phyloP scores from a whole-genome alignment of 2,113 vertebrate species.

The Origma solitaria region DNA sequence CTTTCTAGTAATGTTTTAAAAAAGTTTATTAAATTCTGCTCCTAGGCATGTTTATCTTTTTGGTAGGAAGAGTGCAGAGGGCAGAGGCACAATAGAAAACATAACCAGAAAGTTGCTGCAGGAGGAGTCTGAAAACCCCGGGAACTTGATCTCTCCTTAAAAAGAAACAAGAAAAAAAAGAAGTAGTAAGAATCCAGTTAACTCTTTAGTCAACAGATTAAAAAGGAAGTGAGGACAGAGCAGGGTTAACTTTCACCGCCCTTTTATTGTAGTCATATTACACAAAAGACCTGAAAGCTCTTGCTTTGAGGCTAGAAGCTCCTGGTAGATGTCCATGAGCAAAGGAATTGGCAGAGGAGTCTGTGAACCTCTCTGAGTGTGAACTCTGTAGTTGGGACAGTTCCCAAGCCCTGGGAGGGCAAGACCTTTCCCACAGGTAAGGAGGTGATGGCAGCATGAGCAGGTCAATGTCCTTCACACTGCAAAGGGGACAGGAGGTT shows the following conservation, averaged over 20 bases:
- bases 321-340: neutral
- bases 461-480: accelerated
- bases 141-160: neutral
- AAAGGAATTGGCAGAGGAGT: neutral
- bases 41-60: neutral
- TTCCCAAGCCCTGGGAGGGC: neutral
- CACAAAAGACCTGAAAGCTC: neutral
- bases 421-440: accelerated
- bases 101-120: neutral
- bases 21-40: neutral
- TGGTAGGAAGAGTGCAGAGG: neutral
- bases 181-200: neutral
- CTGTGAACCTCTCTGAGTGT: accelerated
- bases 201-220: neutral
- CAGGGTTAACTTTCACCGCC: neutral
- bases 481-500: neutral
- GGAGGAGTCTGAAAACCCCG: neutral
- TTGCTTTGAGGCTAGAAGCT: neutral
- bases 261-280: neutral
- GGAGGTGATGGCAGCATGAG: neutral
- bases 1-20: neutral
- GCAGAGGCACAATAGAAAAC: neutral
- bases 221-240: neutral
- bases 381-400: accelerated
- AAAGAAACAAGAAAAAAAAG: neutral